These are phyloP conservation scores for Myripristis murdjan DNA, from an alignment of 2,797 vertebrate species.

Conservation along the genomic window DNA sequence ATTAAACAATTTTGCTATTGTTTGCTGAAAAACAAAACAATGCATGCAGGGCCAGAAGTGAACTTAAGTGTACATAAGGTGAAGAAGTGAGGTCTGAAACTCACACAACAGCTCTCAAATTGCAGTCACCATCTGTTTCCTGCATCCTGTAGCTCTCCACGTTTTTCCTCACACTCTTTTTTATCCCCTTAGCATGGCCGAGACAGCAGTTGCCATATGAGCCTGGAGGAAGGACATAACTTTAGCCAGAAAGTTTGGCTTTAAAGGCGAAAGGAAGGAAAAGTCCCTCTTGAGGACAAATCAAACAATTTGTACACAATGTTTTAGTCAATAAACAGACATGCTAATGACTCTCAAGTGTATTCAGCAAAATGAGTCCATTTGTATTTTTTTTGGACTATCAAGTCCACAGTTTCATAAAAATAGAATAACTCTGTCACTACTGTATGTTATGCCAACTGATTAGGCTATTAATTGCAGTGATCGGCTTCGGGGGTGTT, in stretches of 20 bases:
- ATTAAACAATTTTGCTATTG: constrained; percentile 16
- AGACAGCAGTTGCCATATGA: constrained; percentile 85
- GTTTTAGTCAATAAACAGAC: no score
- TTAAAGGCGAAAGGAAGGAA: not conserved
- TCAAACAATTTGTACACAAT: no score
- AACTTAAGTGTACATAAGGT: not conserved
- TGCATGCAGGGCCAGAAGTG: not conserved
- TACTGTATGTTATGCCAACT: no score
- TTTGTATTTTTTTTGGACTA: no score
- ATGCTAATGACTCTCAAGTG: no score
- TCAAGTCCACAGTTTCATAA: no score
- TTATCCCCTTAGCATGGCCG: not conserved
- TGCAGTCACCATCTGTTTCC: constrained; percentile 85
- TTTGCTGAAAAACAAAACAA: constrained; percentile 1
- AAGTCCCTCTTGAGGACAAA: not conserved
- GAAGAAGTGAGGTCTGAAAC: constrained; percentile 38
- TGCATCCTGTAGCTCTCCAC: constrained; percentile 71
- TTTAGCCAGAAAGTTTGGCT: not conserved
- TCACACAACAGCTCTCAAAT: constrained; percentile 85
- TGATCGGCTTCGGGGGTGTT: no score
- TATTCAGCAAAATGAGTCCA: no score
- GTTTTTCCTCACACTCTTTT: accelerated
- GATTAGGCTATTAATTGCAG: no score
- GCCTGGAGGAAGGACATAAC: constrained; percentile 64
- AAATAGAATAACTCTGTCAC: no score